Conservation (phyloP, 2,797 vertebrate species). For the Acanthurus lineatus region DNA sequence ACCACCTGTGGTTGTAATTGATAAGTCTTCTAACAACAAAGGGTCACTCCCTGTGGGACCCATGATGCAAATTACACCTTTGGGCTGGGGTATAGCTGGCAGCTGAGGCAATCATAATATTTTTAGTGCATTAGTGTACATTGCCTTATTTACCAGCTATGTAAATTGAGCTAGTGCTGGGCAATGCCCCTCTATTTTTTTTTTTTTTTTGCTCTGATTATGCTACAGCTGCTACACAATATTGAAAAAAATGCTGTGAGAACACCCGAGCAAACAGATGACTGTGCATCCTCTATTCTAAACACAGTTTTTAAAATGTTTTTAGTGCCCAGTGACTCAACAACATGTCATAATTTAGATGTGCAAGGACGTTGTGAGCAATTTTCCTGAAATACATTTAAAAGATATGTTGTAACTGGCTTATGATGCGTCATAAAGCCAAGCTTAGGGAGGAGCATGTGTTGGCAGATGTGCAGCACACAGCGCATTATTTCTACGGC, state of each 20-base stretch:
- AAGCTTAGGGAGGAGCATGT: slow-evolving; percentile 53
- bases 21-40: slow-evolving; percentile 47
- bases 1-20: slow-evolving; percentile 63
- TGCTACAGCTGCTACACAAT: not conserved
- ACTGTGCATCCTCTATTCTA: slow-evolving; percentile 8
- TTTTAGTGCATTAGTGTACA: slow-evolving; percentile 19
- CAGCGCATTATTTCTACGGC: slow-evolving; percentile 46
- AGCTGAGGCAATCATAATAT: slow-evolving; percentile 29
- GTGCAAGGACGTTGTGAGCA: slow-evolving; percentile 26
- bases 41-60: slow-evolving; percentile 44
- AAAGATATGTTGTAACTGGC: slow-evolving; percentile 44
- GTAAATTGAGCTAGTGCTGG: slow-evolving; percentile 66
- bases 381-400: slow-evolving; percentile 31
- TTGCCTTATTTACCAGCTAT: slow-evolving; percentile 43
- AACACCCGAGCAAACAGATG: not conserved
- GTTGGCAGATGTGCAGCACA: slow-evolving; percentile 51
- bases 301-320: slow-evolving; percentile 9
- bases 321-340: slow-evolving; percentile 41
- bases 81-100: slow-evolving; percentile 38
- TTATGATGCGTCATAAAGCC: slow-evolving; percentile 44
- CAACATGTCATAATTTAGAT: slow-evolving; percentile 32
- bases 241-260: no score
- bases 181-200: slow-evolving; percentile 36
- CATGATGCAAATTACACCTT: slow-evolving; percentile 68
- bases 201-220: slow-evolving; percentile 15